Evolutionary conservation across 2,888 invertebrate species (phyloP), one percentile per base, ranked within the genome.

Genomic region (Myopa tessellatipennis): DNA sequence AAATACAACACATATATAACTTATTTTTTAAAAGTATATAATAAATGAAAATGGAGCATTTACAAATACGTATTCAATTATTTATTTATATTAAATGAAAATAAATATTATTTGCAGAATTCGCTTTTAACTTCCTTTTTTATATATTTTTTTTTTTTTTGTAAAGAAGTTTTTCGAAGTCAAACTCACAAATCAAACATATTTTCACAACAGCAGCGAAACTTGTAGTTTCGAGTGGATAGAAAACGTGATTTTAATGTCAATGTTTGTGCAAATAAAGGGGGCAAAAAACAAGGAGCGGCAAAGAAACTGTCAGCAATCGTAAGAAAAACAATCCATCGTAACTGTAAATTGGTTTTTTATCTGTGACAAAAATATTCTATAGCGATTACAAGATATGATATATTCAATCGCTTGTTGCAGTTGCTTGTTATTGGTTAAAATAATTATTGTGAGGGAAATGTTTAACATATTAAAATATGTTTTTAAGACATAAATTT

Each of bases 181-280:
- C 55, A 1, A 16, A 55, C 1, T 14, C 65, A 14, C 38, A 65
- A 36, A 16, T 34, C 12, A 38, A 63, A 45, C 61, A 50, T 7
- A 50, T 45, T 63, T 26, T 14, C 12, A 36, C 6, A n/a, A 7
- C 12, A 4, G 10, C 36, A 38, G 26, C 40, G 18, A 26, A 61
- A 61, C 16, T 38, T 10, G 7, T 8, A 6, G 45, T 45, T 45
- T 6, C 45, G 45, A 45, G 45, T 45, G 45, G 45, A 45, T 34
- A 38, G 18, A 71, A 71, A 71, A 61, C 73, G 34, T 73, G 73
- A 36, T 60, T 40, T 65, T 67, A 74, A 58, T 65, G 68, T 55
- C 55, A 68, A 68, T 55, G 18, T 36, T n/a, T 45, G 1, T 45
- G 45, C 10, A 8, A 45, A 45, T 45, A 45, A 45, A 45, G 6